phyloP scores from a whole-genome alignment of 2,888 invertebrate species.

The Pristionchus arcanus region DNA sequence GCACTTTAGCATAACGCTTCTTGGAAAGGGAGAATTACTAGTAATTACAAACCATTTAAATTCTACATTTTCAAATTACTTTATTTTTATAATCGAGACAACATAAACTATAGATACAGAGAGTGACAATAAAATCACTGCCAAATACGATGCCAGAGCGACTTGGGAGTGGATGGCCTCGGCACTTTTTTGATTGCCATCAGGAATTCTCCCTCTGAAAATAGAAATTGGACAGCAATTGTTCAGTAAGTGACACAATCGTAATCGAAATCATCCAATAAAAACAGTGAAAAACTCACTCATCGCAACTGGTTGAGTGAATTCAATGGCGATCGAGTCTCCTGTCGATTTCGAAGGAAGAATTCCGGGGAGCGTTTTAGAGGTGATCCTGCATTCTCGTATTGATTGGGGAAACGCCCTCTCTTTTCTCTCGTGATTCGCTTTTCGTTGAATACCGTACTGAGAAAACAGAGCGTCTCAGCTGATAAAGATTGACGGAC shows the following conservation, averaged over 20 bases:
- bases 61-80: no score
- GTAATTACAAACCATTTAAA: no score
- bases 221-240: neutral
- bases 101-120: no score
- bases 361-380: neutral
- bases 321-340: constrained; percentile 2
- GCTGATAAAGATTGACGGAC: constrained; percentile 10
- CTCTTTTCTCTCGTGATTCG: neutral
- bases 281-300: neutral
- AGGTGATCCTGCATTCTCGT: constrained; percentile 5
- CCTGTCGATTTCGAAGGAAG: neutral
- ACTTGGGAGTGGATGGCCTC: neutral
- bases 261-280: neutral
- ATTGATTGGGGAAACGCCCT: neutral
- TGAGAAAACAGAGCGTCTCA: neutral
- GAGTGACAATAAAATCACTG: neutral
- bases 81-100: no score
- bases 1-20: no score
- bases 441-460: neutral
- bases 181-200: constrained; percentile 11
- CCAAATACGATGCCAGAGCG: neutral
- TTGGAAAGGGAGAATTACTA: no score
- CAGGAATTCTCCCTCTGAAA: constrained; percentile 15
- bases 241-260: no score
- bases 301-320: neutral